Base-by-base conservation (phyloP, 2,888 invertebrate genomes). In the Athrips mouffetella region DNA sequence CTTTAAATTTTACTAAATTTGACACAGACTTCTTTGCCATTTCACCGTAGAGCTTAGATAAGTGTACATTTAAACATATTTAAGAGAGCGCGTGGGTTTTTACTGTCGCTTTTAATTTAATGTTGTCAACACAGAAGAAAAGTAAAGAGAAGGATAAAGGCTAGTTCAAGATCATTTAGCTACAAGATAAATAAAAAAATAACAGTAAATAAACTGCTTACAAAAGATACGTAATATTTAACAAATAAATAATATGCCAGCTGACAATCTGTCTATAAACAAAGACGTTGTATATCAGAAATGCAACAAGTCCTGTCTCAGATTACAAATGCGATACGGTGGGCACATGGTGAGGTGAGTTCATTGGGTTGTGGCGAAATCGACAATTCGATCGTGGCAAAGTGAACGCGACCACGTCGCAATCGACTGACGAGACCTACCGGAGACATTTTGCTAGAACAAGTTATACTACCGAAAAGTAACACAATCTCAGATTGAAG, bases 341-440 rank as follows among this genome's bases (percentile, higher is more conserved):
- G 57, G 60, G 65, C 78, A 80, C 65, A 77, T 76, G 78, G 73
- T 70, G 76, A 68, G 78, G 73, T 70, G 76, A 68, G 80, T 67
- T 72, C 80, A 80, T 53, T 80, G 69, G 63, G 59, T 75, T 74
- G 80, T 66, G 65, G 59, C 64, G 51, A 74, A 82, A 80, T 80
- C 71, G 78, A 71, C 76, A 76, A 70, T 71, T 68, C 69, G 70
- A 61, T 73, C 75, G 72, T 71, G 73, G 64, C 59, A 66, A 69
- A 75, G 67, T 67, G 62, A 73, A 73, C 73, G 70, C 67, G 73
- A 73, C 65, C 59, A 60, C 50, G 60, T 58, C 59, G 54, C 57
- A 61, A 63, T 18, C 23, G 13, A 10, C 21, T 2, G 41, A 41
- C 15, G 16, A 25, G 42, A 42, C 40, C 40, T 15, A 40, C 37